Evolutionary conservation across 2,113 vertebrate genomes (phyloP), one percentile per base, ranked within the genome.

Genomic region (Epinephelus lanceolatus): DNA sequence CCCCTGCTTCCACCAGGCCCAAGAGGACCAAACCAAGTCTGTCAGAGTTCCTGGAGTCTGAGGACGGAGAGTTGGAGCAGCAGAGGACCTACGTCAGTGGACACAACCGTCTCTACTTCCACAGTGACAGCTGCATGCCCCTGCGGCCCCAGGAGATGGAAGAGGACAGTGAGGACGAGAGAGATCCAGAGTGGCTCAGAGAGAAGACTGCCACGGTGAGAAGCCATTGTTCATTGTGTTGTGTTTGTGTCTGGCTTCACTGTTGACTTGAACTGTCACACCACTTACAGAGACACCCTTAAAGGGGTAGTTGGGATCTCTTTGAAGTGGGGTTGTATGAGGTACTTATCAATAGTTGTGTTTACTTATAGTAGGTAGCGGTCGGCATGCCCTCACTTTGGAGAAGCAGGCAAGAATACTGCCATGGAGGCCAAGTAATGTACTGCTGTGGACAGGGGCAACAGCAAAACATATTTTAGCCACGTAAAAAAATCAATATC

Each of bases 121-220:
- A 99, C 92, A 99, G 98, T 25, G 98, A 99, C 90, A 99, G 97
- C 59, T 99, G 98, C 86, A 95, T 99, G 95, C 98, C 98, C 14
- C 97, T 99, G 15, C 95, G 98, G 25, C 97, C 98, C 13, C 98
- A 99, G 91, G 98, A 99, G 90, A 99, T 99, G 98, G 98, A 99
- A 47, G 95, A 97, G 86, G 98, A 99, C 89, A 99, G 98, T 14
- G 98, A 99, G 87, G 98, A 99, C 17, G 98, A 99, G 78, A 96
- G 98, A 60, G 98, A 99, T 89, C 98, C 98, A 0, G 98, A 98
- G 37, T 99, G 98, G 98, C 96, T 99, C 51, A 88, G 97, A 93
- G 98, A 99, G 94, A 99, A 99, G 95, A 99, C 98, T 0, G 97
- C 97, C 76, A 99, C 97, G 87, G 98, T 99, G 94, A 97, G 92